These are phyloP conservation scores for Hydrolagus colliei DNA, from an alignment of 2,797 vertebrate genomes.

Conservation along the genomic window DNA sequence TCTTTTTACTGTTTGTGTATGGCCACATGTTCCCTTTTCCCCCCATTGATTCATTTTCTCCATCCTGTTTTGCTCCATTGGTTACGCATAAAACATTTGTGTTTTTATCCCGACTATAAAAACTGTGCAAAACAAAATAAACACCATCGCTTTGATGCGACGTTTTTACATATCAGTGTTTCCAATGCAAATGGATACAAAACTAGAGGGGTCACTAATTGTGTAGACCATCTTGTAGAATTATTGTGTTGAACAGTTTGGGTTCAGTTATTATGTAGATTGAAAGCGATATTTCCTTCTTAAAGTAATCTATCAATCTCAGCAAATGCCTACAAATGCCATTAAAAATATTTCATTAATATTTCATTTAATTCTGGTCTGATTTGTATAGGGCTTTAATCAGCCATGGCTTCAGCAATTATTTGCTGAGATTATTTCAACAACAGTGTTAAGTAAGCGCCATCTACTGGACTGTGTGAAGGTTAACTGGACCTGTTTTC, in stretches of 20 bases:
- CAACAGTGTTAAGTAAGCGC: background rate
- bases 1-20: slow-evolving; percentile 32
- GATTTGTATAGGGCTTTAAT: background rate
- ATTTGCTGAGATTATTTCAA: background rate
- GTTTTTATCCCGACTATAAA: slow-evolving; percentile 29
- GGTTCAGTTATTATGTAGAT: background rate
- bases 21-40: slow-evolving; percentile 31
- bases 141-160: slow-evolving; percentile 2
- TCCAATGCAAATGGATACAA: slow-evolving; percentile 32
- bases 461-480: slow-evolving; percentile 16
- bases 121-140: background rate
- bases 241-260: background rate
- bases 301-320: slow-evolving; percentile 9
- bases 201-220: slow-evolving; percentile 34
- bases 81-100: slow-evolving; percentile 34
- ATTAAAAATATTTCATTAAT: slow-evolving; percentile 1
- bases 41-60: background rate
- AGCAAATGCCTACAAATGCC: background rate
- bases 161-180: slow-evolving; percentile 14
- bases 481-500: background rate
- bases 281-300: slow-evolving; percentile 20
- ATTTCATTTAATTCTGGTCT: slow-evolving; percentile 16
- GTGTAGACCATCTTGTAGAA: slow-evolving; percentile 25
- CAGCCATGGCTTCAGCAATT: background rate
- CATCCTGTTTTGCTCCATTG: slow-evolving; percentile 33